These are phyloP conservation scores for Halictus rubicundus DNA, from an alignment of 1,140 invertebrate genomes.

Conservation along the genomic window DNA sequence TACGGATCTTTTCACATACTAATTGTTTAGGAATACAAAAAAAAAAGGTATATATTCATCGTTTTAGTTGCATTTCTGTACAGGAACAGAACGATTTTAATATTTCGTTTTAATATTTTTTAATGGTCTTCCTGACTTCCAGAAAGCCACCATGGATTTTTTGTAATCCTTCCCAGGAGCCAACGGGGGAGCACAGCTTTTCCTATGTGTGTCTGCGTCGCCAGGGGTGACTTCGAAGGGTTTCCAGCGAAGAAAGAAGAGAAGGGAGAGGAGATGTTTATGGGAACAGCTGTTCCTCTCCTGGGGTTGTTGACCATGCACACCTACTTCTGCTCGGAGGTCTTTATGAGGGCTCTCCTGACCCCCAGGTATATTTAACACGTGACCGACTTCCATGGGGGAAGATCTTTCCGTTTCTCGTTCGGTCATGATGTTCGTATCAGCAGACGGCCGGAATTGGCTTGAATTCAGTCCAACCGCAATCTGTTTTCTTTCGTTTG, in stretches of 20 bases:
- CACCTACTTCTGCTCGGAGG: conserved; percentile 27
- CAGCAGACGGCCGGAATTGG: background rate
- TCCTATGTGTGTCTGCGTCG: background rate
- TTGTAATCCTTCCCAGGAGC: too few species aligned
- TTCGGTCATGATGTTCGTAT: background rate
- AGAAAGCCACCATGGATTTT: too few species aligned
- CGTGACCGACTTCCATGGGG: background rate
- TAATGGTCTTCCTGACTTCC: too few species aligned
- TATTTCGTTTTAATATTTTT: too few species aligned
- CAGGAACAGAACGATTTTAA: too few species aligned
- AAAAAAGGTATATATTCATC: too few species aligned
- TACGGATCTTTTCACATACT: too few species aligned
- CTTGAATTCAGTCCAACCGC: too few species aligned
- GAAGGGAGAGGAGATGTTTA: conserved; percentile 27
- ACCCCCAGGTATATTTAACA: conserved; percentile 43
- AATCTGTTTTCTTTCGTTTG: too few species aligned
- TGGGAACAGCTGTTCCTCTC: conserved; percentile 53
- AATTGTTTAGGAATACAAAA: too few species aligned
- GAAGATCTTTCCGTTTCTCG: background rate
- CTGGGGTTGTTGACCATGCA: conserved; percentile 33
- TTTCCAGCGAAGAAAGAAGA: background rate
- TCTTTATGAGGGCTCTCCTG: conserved; percentile 2
- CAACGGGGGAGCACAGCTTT: too few species aligned
- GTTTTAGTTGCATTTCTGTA: too few species aligned
- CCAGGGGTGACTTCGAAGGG: background rate